Evolutionary conservation across 2,113 vertebrate genomes (phyloP).

Genomic region (Oenanthe melanoleuca): DNA sequence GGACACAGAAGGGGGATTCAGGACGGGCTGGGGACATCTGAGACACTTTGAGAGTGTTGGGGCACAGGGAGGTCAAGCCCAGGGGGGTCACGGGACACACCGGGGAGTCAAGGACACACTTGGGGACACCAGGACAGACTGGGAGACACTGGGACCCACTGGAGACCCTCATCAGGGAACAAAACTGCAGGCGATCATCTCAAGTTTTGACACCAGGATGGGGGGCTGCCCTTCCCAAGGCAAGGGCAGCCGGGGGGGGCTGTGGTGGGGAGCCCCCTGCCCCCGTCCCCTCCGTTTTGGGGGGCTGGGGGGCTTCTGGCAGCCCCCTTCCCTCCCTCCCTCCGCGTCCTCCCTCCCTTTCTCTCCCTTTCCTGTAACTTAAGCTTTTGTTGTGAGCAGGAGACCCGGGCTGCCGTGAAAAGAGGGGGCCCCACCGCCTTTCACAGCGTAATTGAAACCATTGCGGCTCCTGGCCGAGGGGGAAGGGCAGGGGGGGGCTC

Average conservation of each 20-base stretch:
- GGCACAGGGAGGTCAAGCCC: not conserved
- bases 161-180: not conserved
- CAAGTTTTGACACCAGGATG: not conserved
- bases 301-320: not conserved
- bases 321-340: not conserved
- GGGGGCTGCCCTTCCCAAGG: not conserved
- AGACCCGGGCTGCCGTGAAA: slow-evolving; percentile 72
- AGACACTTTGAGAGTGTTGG: no score
- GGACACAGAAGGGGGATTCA: not conserved
- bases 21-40: not conserved
- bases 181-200: not conserved
- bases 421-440: slow-evolving; percentile 76
- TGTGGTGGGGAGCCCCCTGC: not conserved
- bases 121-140: not conserved
- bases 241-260: rapidly evolving
- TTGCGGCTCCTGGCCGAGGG: slow-evolving; percentile 64
- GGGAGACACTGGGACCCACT: not conserved
- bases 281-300: not conserved
- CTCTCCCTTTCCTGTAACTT: slow-evolving; percentile 78
- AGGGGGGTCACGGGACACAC: not conserved
- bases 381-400: slow-evolving; percentile 77
- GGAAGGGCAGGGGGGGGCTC: slow-evolving; percentile 53
- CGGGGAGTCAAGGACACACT: not conserved
- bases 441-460: slow-evolving; percentile 81
- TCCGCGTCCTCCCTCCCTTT: slow-evolving; percentile 43